These are phyloP conservation scores for Platanista minor DNA, from an alignment of 2,113 vertebrate genomes.

Conservation along the genomic window DNA sequence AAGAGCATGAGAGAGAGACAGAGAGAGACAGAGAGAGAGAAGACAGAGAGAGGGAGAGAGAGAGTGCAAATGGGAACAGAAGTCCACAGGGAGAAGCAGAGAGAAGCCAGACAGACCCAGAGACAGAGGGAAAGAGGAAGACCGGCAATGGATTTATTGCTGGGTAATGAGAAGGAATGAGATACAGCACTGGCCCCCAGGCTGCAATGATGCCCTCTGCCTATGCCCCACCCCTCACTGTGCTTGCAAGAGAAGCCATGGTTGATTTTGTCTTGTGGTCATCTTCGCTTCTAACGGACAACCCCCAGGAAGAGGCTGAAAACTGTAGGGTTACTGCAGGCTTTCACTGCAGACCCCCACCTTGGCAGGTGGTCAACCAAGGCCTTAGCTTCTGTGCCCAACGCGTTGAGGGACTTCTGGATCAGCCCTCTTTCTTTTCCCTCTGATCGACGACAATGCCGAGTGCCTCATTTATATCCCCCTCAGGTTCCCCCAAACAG, in stretches of 20 bases:
- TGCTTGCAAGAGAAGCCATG: background rate
- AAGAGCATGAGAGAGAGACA: background rate
- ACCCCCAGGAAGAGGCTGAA: background rate
- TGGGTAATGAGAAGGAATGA: fast-evolving
- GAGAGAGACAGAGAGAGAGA: background rate
- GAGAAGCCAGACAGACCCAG: background rate
- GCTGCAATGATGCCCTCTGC: background rate
- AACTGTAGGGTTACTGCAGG: fast-evolving
- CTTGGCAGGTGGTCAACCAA: background rate
- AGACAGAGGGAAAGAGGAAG: background rate
- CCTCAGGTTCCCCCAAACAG: background rate
- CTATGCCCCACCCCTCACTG: fast-evolving
- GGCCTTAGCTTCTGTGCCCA: background rate
- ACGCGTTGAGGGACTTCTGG: background rate
- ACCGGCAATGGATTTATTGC: fast-evolving
- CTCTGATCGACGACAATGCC: background rate
- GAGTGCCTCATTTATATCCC: background rate
- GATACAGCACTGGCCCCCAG: fast-evolving
- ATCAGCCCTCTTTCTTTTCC: background rate
- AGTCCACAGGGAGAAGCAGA: background rate
- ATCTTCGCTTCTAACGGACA: background rate
- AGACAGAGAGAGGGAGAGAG: background rate
- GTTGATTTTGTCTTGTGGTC: background rate
- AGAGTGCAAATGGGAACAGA: background rate
- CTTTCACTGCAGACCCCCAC: background rate